phyloP scores from a whole-genome alignment of 2,797 vertebrate genomes.

The Labroides dimidiatus region DNA sequence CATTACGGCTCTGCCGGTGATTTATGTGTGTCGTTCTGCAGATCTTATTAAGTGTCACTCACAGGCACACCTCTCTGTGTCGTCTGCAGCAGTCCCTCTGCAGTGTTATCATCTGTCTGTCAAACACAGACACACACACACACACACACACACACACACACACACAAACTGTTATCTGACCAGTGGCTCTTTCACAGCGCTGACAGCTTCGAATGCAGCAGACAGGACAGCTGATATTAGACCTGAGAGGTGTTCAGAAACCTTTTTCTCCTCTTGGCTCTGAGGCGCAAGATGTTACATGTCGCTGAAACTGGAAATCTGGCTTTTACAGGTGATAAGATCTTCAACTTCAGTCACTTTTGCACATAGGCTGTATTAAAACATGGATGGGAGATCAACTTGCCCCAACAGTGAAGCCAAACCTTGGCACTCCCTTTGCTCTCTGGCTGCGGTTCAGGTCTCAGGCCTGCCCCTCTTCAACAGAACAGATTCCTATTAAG shows the following conservation, averaged over 20 bases:
- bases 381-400: too few species aligned
- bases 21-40: conserved; percentile 61
- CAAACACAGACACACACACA: conserved; percentile 29
- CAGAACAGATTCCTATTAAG: too few species aligned
- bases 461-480: too few species aligned
- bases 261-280: neutral
- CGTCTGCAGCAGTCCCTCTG: conserved; percentile 37
- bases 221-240: conserved; percentile 11
- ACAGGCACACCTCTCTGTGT: conserved; percentile 50
- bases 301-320: neutral
- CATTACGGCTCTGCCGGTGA: conserved; percentile 45
- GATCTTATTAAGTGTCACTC: conserved; percentile 72
- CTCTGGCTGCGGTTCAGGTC: too few species aligned
- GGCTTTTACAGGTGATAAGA: conserved; percentile 6
- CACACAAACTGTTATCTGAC: conserved; percentile 29
- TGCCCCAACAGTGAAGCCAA: too few species aligned
- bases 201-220: conserved; percentile 26
- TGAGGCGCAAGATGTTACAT: neutral
- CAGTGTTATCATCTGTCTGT: conserved; percentile 50
- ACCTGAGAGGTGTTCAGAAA: conserved; percentile 15
- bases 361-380: too few species aligned
- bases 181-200: conserved; percentile 33
- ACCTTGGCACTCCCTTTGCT: too few species aligned
- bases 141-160: conserved; percentile 26
- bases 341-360: too few species aligned